These are phyloP conservation scores for Pantherophis guttatus DNA, from an alignment of 2,113 vertebrate genomes.

Conservation along the genomic window DNA sequence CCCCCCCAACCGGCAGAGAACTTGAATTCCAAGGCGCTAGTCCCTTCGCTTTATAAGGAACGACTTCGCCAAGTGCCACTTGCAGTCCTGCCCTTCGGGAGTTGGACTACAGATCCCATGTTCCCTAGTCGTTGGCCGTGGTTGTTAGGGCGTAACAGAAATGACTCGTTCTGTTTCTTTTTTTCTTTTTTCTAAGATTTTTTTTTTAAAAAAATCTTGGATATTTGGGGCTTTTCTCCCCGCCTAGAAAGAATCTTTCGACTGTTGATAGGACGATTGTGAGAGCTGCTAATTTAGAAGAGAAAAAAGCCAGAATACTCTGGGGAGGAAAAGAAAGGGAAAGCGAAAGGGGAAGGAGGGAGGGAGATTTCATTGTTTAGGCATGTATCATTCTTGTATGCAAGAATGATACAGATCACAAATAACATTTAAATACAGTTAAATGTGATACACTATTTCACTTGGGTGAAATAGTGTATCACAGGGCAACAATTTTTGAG, in stretches of 20 bases:
- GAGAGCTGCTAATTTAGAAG: background rate
- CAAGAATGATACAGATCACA: background rate
- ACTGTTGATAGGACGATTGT: background rate
- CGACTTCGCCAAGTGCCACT: no score
- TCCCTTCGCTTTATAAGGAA: background rate
- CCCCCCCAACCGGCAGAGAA: background rate
- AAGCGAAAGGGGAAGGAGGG: background rate
- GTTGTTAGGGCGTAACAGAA: background rate
- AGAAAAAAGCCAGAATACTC: background rate
- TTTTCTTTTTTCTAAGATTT: background rate
- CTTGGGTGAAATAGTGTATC: background rate
- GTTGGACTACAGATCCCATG: background rate
- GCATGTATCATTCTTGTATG: background rate
- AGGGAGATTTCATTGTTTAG: background rate
- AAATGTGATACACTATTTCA: background rate
- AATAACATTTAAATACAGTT: background rate
- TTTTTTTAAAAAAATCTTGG: background rate
- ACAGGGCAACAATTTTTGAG: background rate
- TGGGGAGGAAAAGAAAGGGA: background rate
- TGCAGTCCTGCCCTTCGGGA: no score
- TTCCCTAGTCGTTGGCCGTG: background rate
- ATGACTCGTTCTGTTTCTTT: background rate
- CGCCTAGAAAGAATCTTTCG: background rate
- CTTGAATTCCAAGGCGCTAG: background rate
- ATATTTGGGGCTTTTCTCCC: background rate